These are phyloP conservation scores for Pachycephala philippinensis DNA, from an alignment of 2,113 vertebrate species.

Conservation along the genomic window DNA sequence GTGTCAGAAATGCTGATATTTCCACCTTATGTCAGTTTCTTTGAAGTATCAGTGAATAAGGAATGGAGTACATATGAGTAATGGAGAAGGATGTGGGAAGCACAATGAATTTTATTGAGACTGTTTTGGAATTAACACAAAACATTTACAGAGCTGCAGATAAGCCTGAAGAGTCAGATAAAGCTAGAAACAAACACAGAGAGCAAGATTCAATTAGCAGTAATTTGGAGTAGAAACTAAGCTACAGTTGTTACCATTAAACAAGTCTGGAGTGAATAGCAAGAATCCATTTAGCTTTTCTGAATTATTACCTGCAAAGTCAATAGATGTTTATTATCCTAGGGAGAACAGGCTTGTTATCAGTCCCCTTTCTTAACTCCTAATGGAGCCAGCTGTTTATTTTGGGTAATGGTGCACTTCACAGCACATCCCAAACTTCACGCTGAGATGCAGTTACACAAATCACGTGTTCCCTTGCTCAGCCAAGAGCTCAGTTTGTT, in stretches of 20 bases:
- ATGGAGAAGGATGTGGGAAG: neutral
- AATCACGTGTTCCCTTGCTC: neutral
- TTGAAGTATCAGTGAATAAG: neutral
- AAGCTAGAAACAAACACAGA: constrained; percentile 31
- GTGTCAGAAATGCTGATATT: neutral
- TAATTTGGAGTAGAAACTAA: constrained; percentile 52
- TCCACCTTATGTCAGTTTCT: neutral
- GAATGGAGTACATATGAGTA: neutral
- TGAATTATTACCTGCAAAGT: constrained; percentile 52
- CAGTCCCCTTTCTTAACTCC: neutral
- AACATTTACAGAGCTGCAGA: constrained; percentile 28
- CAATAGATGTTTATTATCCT: constrained; percentile 52
- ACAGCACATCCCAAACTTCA: neutral
- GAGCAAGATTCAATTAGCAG: constrained; percentile 46
- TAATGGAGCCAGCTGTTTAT: constrained; percentile 42
- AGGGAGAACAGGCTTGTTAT: neutral
- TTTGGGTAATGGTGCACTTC: constrained; percentile 32
- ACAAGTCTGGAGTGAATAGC: constrained; percentile 9
- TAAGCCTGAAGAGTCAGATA: constrained; percentile 45
- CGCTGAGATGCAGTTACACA: neutral
- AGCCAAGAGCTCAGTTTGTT: neutral
- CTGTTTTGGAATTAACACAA: neutral
- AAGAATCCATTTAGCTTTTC: constrained; percentile 45
- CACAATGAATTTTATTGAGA: neutral
- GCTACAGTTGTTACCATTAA: constrained; percentile 35